These are phyloP conservation scores for Lasius fuliginosus DNA, from an alignment of 2,888 invertebrate genomes.

Conservation along the genomic window DNA sequence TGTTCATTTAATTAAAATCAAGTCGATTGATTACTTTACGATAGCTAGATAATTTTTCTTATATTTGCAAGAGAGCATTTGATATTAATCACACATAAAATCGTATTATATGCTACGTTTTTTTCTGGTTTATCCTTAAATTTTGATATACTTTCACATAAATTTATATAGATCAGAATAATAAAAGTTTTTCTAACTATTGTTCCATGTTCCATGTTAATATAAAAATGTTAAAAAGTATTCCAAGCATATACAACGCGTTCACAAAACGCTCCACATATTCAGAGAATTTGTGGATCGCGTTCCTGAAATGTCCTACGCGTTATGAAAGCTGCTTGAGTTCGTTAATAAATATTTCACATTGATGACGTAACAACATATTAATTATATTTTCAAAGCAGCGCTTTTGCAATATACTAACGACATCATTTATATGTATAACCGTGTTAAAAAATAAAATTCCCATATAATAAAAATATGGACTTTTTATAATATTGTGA, in stretches of 20 bases:
- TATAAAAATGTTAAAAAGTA: constrained; percentile 5
- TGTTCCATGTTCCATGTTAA: neutral
- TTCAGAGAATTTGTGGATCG: neutral
- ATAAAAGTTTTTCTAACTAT: neutral
- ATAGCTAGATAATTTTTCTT: neutral
- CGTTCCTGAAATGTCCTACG: constrained; percentile 20
- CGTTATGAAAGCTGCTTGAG: constrained; percentile 4
- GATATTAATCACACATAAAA: neutral
- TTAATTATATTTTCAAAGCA: neutral
- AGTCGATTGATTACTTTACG: constrained; percentile 42
- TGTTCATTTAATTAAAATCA: constrained; percentile 71
- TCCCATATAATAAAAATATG: neutral
- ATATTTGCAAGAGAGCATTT: neutral
- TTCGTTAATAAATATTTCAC: constrained; percentile 18
- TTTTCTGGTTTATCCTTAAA: neutral
- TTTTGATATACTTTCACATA: neutral
- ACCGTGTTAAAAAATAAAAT: neutral
- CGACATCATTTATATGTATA: neutral
- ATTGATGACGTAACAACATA: neutral
- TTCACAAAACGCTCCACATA: neutral
- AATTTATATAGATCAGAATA: neutral
- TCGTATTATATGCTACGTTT: neutral
- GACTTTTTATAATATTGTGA: neutral
- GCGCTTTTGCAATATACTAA: neutral
- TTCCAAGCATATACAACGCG: neutral